These are phyloP conservation scores for Macroglossus sobrinus DNA, from an alignment of 2,113 vertebrate genomes.

Conservation along the genomic window DNA sequence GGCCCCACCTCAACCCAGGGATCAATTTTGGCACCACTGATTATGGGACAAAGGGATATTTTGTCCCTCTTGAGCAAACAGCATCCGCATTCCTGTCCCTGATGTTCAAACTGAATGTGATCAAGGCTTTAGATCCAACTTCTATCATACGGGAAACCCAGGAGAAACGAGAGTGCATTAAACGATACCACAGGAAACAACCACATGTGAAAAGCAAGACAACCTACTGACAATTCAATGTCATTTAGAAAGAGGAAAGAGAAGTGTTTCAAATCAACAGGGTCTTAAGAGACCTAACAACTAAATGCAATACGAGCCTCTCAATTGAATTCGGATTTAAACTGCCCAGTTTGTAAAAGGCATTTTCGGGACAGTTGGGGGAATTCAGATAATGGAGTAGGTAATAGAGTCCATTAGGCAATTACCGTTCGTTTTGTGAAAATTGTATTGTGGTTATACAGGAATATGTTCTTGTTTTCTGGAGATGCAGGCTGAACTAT, in stretches of 20 bases:
- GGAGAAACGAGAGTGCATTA: not conserved
- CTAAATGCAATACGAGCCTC: not conserved
- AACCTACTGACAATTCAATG: not conserved
- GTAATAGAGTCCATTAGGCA: not conserved
- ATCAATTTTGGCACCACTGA: too few relatives aligned
- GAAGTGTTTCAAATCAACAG: not conserved
- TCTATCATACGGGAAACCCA: not conserved
- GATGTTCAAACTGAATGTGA: not conserved
- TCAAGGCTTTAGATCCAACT: not conserved
- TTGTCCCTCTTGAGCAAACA: not conserved
- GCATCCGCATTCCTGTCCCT: not conserved
- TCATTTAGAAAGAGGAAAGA: not conserved
- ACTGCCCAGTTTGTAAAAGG: not conserved
- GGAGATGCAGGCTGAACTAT: not conserved
- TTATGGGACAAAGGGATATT: accelerated
- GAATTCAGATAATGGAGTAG: not conserved
- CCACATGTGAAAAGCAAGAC: not conserved
- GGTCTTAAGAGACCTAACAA: not conserved
- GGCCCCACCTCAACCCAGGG: not conserved
- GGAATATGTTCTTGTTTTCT: not conserved
- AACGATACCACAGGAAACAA: not conserved
- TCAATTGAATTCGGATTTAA: not conserved
- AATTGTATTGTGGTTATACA: not conserved
- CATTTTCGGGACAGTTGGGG: not conserved
- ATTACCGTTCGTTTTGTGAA: not conserved